phyloP scores from a whole-genome alignment of 2,888 invertebrate species.

The Thelaira solivaga region DNA sequence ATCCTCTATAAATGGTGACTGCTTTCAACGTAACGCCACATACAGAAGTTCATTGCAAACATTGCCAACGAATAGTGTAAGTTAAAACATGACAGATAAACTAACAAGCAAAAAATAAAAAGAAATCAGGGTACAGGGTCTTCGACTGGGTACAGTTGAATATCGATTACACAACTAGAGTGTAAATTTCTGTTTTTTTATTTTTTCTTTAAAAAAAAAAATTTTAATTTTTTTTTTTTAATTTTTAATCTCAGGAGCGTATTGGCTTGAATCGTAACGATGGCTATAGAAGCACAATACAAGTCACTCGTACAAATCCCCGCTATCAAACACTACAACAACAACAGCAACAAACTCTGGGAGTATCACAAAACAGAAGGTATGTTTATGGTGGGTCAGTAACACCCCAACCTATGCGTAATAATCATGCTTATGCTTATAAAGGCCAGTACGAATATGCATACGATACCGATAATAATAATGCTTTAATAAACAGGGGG shows the following conservation, averaged over 20 bases:
- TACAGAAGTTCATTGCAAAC: conserved; percentile 74
- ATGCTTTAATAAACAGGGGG: conserved; percentile 42
- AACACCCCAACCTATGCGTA: conserved; percentile 80
- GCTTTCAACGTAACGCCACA: conserved; percentile 69
- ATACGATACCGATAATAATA: conserved; percentile 26
- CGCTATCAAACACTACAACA: conserved; percentile 43
- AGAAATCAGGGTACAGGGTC: too few relatives aligned
- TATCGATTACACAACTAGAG: too few relatives aligned
- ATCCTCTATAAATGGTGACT: conserved; percentile 62
- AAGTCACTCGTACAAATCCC: conserved; percentile 65
- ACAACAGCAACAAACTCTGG: conserved; percentile 38
- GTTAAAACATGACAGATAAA: background rate
- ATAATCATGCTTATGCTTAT: conserved; percentile 68
- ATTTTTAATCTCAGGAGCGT: conserved; percentile 56
- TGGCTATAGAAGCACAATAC: conserved; percentile 72
- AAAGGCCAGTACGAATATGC: conserved; percentile 56
- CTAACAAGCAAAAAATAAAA: too few relatives aligned
- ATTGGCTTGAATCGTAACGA: conserved; percentile 70
- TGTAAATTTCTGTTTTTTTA: too few relatives aligned
- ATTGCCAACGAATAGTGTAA: conserved; percentile 69
- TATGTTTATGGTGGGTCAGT: conserved; percentile 80
- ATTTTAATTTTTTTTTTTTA: background rate
- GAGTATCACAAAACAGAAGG: conserved; percentile 70
- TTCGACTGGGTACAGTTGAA: too few relatives aligned
- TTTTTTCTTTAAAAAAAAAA: too few relatives aligned